Base-by-base conservation (phyloP, 1,140 invertebrate species). In the Sinonovacula constricta region DNA sequence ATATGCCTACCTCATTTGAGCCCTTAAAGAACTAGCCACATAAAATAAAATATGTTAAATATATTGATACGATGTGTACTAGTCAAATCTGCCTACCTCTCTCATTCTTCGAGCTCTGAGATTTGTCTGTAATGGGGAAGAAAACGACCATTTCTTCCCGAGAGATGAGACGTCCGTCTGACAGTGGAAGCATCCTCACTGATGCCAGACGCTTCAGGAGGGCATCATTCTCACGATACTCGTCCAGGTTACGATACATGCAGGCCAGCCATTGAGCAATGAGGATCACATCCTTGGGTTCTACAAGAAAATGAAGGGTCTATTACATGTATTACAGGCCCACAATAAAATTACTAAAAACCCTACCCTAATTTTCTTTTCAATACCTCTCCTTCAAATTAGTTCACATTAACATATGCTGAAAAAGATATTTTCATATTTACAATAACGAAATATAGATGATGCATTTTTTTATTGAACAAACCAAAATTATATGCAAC, bases 251-350 rank as follows among this genome's bases (percentile, higher is more conserved):
- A 10, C 88, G 82, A 63, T 90, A 89, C 1, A 90, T 80, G 84
- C 89, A 90, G 0, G 87, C 88, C 65, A 90, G 76, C 89, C 88
- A 90, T 68, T 87, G 86, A 10, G 89, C 78, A 26, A 85, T 75
- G 10, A 84, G 68, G 2, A 81, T 63, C 26, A 83, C 79, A 5
- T 79, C 69, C 24, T 84, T n/a, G n/a, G n/a, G n/a, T n/a, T n/a
- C n/a, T n/a, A n/a, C n/a, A n/a, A n/a, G n/a, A n/a, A n/a, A n/a
- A n/a, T n/a, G n/a, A n/a, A n/a, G n/a, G n/a, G n/a, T n/a, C n/a
- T n/a, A n/a, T n/a, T n/a, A n/a, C n/a, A n/a, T n/a, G n/a, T n/a
- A n/a, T n/a, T n/a, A n/a, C n/a, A n/a, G n/a, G n/a, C n/a, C n/a
- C n/a, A n/a, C n/a, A n/a, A n/a, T n/a, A n/a, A n/a, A n/a, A n/a